Percentiles rank a stretch among this genome's conserved stretches.
phyloP scores from a whole-genome alignment of 2,797 vertebrate species.

The Sebastes paucispinis region DNA sequence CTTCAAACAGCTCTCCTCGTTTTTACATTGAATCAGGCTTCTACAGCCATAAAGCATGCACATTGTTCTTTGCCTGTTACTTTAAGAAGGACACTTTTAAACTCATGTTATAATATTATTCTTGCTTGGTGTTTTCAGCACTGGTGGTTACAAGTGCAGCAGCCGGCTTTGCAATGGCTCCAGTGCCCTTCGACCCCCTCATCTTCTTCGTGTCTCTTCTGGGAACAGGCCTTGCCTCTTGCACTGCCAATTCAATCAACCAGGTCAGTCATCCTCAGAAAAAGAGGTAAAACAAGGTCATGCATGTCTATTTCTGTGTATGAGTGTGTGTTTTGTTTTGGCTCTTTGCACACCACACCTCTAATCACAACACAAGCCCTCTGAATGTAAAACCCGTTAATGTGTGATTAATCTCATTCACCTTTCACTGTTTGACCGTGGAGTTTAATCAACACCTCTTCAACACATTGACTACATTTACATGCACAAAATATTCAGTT shows the following conservation, averaged over 20 bases:
- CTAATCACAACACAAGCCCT: not conserved
- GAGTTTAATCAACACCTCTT: not conserved
- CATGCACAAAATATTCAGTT: not conserved
- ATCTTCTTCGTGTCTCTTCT: slow-evolving; percentile 87
- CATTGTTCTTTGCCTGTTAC: not conserved
- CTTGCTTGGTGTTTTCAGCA: slow-evolving; percentile 79
- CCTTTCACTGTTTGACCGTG: not conserved
- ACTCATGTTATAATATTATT: not conserved
- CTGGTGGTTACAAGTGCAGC: slow-evolving; percentile 92
- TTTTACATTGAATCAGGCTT: not conserved
- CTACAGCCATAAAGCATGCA: not conserved
- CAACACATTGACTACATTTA: not conserved
- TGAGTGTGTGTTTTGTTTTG: not conserved
- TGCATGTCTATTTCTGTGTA: not conserved
- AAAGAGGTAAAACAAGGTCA: not conserved
- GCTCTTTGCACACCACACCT: not conserved
- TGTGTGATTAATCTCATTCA: not conserved
- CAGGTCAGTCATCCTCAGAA: slow-evolving; percentile 85
- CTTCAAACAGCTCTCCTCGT: not conserved
- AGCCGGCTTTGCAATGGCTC: slow-evolving; percentile 93
- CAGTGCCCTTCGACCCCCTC: slow-evolving; percentile 89
- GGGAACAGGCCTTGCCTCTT: slow-evolving; percentile 93
- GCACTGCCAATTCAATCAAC: slow-evolving; percentile 95
- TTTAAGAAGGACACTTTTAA: not conserved
- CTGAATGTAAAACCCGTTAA: not conserved